Evolutionary conservation across 2,888 invertebrate species (phyloP), one percentile per base, ranked within the genome.

Genomic region (Crematogaster levior): DNA sequence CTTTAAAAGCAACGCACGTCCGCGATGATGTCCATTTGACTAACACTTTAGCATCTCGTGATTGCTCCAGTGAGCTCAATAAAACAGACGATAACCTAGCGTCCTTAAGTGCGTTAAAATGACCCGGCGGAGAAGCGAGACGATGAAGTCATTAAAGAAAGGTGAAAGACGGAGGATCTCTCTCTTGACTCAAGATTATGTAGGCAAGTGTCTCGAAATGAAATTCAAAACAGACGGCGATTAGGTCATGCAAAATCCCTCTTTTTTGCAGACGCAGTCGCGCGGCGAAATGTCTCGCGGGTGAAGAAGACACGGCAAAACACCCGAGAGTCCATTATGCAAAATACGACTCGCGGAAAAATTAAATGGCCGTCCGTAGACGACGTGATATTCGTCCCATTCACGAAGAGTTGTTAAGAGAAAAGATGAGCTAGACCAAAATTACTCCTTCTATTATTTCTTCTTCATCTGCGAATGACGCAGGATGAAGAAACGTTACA

Each of bases 301-400:
- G 12, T 37, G 21, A 66, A 65, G 53, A 66, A 40, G 53, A 53
- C 66, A 21, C 15, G 40, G n/a, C 75, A 27, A 66, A 43, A 56
- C 77, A 24, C 21, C 15, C n/a, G 30, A 56, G 56, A 34, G 56
- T 58, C 34, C 70, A 46, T 79, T 79, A 79, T 79, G 77, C 70
- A 79, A 79, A 79, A 79, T 79, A 56, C 68, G 68, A 43, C 3
- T 21, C 34, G 56, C 34, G 70, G 43, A 79, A 79, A 79, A 70
- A 79, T 79, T 56, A 79, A 79, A 56, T 27, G 68, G 15, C 43
- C 34, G 56, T 79, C 18, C 30, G 68, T 43, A 56, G 37, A 37
- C 74, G 63, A 61, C 40, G 63, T 24, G 37, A 18, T 40, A 40
- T 40, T 7, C 21, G 61, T 18, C 9, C 1, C 40, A 56, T 66